A percentile compares a stretch with the other conserved stretches of the same genome.
phyloP scores from a whole-genome alignment of 2,888 invertebrate genomes.

The Trilocha varians region DNA sequence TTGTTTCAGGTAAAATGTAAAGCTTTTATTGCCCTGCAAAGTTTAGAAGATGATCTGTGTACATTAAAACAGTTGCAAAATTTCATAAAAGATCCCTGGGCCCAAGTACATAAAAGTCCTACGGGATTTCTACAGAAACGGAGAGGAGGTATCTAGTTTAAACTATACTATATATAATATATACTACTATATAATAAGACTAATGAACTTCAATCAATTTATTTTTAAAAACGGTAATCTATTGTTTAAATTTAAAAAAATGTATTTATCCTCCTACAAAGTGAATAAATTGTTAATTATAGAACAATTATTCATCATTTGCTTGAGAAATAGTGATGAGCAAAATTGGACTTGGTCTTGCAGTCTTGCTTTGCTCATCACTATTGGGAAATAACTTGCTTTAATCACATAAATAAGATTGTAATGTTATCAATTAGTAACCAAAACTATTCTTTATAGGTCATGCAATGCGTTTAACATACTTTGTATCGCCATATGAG shows the following conservation, averaged over 20 bases:
- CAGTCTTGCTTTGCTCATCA: no score
- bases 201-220: background rate
- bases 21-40: conserved; percentile 92
- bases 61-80: conserved; percentile 85
- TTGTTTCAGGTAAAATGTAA: conserved; percentile 83
- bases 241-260: no score
- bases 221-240: no score
- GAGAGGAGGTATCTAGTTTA: conserved; percentile 77
- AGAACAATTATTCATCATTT: no score
- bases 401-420: background rate
- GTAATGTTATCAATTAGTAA: background rate
- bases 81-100: conserved; percentile 77
- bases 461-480: conserved; percentile 94
- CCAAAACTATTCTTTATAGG: conserved; percentile 61
- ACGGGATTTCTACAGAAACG: conserved; percentile 89
- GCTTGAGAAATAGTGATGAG: no score
- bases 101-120: conserved; percentile 88
- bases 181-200: no score
- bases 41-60: conserved; percentile 91
- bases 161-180: background rate
- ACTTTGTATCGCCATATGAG: conserved; percentile 95
- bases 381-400: no score
- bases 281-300: no score
- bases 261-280: background rate
- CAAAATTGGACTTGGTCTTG: no score